These are phyloP conservation scores for Chaenogobius annularis DNA, from an alignment of 2,113 vertebrate species.

Conservation along the genomic window DNA sequence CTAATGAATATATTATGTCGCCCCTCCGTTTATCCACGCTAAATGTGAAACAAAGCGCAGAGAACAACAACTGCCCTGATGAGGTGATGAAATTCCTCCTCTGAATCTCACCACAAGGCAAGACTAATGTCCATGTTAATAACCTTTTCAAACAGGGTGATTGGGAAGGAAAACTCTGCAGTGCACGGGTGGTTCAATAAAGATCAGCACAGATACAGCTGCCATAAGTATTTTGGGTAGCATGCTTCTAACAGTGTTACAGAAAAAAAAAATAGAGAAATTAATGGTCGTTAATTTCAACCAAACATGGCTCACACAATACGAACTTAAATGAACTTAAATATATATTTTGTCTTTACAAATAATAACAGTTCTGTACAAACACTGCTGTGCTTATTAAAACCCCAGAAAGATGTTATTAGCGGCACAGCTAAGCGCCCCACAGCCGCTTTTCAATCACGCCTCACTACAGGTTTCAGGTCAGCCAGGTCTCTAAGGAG, in stretches of 20 bases:
- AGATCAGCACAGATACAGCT: constrained; percentile 38
- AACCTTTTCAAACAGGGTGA: constrained; percentile 56
- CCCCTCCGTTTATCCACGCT: constrained; percentile 63
- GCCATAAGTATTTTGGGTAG: constrained; percentile 12
- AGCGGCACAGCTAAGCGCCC: constrained; percentile 46
- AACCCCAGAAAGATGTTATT: constrained; percentile 62
- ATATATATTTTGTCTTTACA: background rate
- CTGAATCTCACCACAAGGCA: constrained; percentile 57
- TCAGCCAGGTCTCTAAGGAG: constrained; percentile 56
- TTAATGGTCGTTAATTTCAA: background rate
- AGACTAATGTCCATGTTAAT: constrained; percentile 64
- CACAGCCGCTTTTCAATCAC: constrained; percentile 71
- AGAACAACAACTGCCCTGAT: constrained; percentile 67
- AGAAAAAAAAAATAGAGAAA: background rate
- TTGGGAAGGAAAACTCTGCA: constrained; percentile 32
- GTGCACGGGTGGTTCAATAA: constrained; percentile 18
- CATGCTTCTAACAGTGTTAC: background rate
- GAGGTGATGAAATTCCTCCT: constrained; percentile 61
- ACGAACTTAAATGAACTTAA: background rate
- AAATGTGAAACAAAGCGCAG: constrained; percentile 69
- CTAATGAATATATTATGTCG: constrained; percentile 75
- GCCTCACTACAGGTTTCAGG: constrained; percentile 65
- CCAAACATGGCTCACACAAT: background rate
- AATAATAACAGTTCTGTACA: constrained; percentile 32
- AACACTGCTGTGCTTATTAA: constrained; percentile 47